Conservation (phyloP, 23 tunicate species). For the Trididemnum clinides region DNA sequence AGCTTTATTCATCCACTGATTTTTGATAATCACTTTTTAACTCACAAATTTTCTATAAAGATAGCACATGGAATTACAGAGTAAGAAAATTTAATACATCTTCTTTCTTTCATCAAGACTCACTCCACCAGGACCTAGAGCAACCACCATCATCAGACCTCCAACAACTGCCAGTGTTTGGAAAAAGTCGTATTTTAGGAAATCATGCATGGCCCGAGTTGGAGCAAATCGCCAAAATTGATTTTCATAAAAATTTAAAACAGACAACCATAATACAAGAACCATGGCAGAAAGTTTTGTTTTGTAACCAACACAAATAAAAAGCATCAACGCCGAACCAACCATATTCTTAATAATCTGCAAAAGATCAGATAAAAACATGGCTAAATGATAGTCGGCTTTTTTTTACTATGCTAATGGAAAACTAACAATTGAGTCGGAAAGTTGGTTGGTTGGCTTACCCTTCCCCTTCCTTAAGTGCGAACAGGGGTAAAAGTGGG, state of each 20-base stretch:
- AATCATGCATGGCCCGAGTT: slow-evolving; percentile 95
- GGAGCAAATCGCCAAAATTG: slow-evolving; percentile 96
- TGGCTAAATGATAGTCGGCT: too few relatives aligned
- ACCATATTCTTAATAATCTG: slow-evolving; percentile 88
- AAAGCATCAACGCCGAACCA: slow-evolving; percentile 86
- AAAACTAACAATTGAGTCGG: too few relatives aligned
- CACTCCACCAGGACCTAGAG: slow-evolving; percentile 97
- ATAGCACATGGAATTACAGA: too few relatives aligned
- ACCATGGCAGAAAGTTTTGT: slow-evolving; percentile 97
- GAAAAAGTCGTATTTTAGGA: slow-evolving; percentile 98
- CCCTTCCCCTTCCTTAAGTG: too few relatives aligned
- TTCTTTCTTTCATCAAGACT: slow-evolving; percentile 96
- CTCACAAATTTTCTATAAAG: too few relatives aligned
- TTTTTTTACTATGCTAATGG: too few relatives aligned
- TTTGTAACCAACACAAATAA: slow-evolving; percentile 92
- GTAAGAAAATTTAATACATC: slow-evolving; percentile 68
- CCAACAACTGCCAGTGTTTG: slow-evolving; percentile 98
- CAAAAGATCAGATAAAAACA: too few relatives aligned
- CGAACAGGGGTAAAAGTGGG: too few relatives aligned
- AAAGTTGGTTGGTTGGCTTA: too few relatives aligned
- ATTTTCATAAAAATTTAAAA: slow-evolving; percentile 78
- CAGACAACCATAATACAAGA: slow-evolving; percentile 87
- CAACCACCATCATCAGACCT: slow-evolving; percentile 91
- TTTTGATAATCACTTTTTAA: too few relatives aligned
- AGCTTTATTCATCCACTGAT: too few relatives aligned